Evolutionary conservation across 2,113 vertebrate genomes (phyloP).

Genomic region (Epinephelus lanceolatus): DNA sequence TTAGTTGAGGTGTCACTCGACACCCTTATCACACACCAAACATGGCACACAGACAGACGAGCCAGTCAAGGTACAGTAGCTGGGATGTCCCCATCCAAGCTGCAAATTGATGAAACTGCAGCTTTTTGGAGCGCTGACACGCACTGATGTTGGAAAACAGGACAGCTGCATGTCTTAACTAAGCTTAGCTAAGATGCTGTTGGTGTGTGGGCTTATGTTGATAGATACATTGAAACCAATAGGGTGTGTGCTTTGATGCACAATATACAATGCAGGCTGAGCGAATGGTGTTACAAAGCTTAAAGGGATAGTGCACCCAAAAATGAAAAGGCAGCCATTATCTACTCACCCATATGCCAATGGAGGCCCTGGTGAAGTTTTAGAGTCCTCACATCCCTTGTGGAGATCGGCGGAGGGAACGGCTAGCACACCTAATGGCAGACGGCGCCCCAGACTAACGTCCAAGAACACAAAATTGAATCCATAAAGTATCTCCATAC

Average conservation of each 20-base stretch:
- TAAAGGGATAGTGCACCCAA: no score
- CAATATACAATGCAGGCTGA: not conserved
- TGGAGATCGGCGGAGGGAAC: no score
- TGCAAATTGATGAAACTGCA: constrained; percentile 9
- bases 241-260: not conserved
- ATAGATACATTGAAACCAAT: not conserved
- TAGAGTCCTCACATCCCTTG: no score
- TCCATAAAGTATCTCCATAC: no score
- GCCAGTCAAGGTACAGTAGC: not conserved
- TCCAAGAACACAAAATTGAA: no score
- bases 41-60: constrained; percentile 4
- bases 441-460: no score
- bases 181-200: not conserved
- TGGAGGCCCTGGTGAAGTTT: no score
- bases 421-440: no score
- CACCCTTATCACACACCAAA: not conserved
- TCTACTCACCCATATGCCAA: no score
- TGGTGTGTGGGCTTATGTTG: not conserved
- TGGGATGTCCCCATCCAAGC: constrained; percentile 9
- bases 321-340: no score
- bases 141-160: not conserved
- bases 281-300: not conserved
- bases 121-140: constrained; percentile 1
- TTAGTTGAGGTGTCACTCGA: constrained; percentile 10
- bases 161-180: not conserved